Evolutionary conservation across 2,888 invertebrate genomes (phyloP).

Genomic region (Nycteola revayana): DNA sequence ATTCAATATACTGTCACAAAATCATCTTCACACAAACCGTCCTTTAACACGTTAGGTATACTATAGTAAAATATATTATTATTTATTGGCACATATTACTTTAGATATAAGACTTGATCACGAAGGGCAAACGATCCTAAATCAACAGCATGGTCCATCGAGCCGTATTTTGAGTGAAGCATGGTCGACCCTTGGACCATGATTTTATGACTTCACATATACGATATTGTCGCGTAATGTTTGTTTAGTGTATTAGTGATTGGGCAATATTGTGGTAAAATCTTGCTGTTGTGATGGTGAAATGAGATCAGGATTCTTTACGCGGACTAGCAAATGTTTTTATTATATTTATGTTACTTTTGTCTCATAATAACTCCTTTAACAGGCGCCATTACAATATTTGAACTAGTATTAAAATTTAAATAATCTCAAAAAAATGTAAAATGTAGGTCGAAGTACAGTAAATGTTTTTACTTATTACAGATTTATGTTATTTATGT

Average conservation of each 20-base stretch:
- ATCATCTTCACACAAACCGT: conserved; percentile 1
- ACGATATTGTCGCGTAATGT: conserved; percentile 9
- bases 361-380: too few species aligned
- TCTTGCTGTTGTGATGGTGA: too few species aligned
- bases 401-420: too few species aligned
- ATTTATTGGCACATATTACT: conserved; percentile 30
- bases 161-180: conserved; percentile 13
- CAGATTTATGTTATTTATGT: too few species aligned
- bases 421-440: too few species aligned
- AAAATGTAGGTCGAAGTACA: too few species aligned
- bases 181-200: conserved; percentile 9
- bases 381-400: too few species aligned
- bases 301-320: too few species aligned
- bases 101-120: conserved; percentile 30
- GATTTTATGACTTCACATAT: conserved; percentile 15
- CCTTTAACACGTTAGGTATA: conserved; percentile 14
- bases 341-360: too few species aligned
- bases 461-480: too few species aligned
- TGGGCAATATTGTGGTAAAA: conserved; percentile 12
- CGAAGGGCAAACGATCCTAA: conserved; percentile 26
- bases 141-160: conserved; percentile 23
- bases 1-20: too few species aligned
- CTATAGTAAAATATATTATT: conserved; percentile 19
- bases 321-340: too few species aligned
- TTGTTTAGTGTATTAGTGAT: conserved; percentile 11